These are phyloP conservation scores for Mus minutoides DNA, from an alignment of 2,797 vertebrate genomes.

Conservation along the genomic window DNA sequence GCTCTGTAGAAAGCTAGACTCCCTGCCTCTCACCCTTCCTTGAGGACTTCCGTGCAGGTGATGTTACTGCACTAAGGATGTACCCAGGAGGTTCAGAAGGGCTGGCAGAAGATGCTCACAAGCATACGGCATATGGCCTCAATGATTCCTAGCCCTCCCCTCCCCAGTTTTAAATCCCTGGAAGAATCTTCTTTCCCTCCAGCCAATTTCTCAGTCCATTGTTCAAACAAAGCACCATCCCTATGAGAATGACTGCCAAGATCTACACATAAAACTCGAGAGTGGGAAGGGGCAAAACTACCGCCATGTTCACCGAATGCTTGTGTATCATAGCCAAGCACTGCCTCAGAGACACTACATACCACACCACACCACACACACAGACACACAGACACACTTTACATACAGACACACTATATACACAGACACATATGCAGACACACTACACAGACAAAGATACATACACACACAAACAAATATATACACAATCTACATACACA, in stretches of 20 bases:
- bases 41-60: neutral
- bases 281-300: neutral
- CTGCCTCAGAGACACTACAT: neutral
- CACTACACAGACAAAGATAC: neutral
- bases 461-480: neutral
- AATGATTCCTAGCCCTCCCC: neutral
- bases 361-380: neutral
- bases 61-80: neutral
- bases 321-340: neutral
- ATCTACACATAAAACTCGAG: neutral
- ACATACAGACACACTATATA: neutral
- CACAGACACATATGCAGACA: neutral
- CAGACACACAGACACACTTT: neutral
- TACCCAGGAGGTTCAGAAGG: too few species aligned
- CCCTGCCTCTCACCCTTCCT: neutral
- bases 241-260: neutral
- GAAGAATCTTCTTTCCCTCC: neutral
- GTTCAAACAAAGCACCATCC: neutral
- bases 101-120: neutral
- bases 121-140: neutral
- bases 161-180: neutral
- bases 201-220: constrained; percentile 15
- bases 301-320: neutral
- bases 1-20: neutral
- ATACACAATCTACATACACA: neutral